These are phyloP conservation scores for Hemiscyllium ocellatum DNA, from an alignment of 2,113 vertebrate species.

Conservation along the genomic window DNA sequence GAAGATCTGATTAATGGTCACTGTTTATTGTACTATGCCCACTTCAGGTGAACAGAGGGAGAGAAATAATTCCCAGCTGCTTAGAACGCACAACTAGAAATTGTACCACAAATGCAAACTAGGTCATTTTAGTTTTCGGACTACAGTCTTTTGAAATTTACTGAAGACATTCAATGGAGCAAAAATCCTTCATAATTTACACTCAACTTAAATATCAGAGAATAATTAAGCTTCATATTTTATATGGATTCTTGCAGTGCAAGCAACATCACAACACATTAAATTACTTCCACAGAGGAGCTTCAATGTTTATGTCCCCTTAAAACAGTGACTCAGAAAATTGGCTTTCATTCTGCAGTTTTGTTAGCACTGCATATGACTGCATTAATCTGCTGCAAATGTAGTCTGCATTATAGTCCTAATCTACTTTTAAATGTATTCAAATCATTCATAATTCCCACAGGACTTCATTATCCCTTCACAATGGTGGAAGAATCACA, in stretches of 20 bases:
- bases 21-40: no score
- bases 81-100: neutral
- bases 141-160: neutral
- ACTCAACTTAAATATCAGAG: neutral
- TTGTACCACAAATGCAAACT: neutral
- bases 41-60: neutral
- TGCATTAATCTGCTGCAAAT: neutral
- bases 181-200: conserved; percentile 3
- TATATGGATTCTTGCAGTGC: neutral
- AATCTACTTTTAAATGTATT: neutral
- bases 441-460: conserved; percentile 2
- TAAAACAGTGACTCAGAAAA: neutral
- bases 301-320: neutral
- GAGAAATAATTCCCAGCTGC: neutral
- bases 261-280: neutral
- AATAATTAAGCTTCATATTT: neutral
- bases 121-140: neutral
- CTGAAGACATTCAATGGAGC: neutral
- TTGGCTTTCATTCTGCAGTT: neutral
- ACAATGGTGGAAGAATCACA: conserved; percentile 14
- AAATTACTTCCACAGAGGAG: neutral
- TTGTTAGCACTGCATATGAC: neutral
- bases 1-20: neutral
- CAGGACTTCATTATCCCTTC: conserved; percentile 17
- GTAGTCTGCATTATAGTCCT: neutral